Percentiles rank a stretch among this genome's conserved stretches.
phyloP scores from a whole-genome alignment of 35 echinoderm and acorn worm species.

The Chiridota heheva region DNA sequence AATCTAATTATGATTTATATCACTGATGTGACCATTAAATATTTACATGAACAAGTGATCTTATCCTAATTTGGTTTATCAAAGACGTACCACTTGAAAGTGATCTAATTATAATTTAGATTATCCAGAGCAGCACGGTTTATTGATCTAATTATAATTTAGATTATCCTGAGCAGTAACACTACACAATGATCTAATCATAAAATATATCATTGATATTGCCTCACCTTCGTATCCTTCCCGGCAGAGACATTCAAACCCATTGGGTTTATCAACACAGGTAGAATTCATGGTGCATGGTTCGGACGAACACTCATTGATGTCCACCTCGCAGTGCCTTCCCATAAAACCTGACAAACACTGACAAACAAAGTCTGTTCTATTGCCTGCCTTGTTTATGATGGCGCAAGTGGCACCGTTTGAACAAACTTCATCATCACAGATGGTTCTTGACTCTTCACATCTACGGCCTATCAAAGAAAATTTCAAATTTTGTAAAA shows the following conservation, averaged over 20 bases:
- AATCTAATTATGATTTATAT: too few relatives aligned
- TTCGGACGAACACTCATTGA: slow-evolving; percentile 25
- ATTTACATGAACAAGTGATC: too few relatives aligned
- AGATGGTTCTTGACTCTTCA: slow-evolving; percentile 4
- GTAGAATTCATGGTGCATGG: slow-evolving; percentile 16
- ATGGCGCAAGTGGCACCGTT: slow-evolving; percentile 27
- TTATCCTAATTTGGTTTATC: too few relatives aligned
- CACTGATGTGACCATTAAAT: too few relatives aligned
- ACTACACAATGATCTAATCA: too few relatives aligned
- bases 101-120: too few relatives aligned
- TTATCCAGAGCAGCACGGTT: too few relatives aligned
- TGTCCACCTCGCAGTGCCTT: slow-evolving; percentile 23
- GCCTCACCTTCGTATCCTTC: slow-evolving; percentile 42
- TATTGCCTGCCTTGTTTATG: background rate
- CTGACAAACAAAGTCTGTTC: slow-evolving; percentile 39
- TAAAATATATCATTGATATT: too few relatives aligned
- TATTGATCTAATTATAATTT: too few relatives aligned
- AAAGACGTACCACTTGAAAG: too few relatives aligned
- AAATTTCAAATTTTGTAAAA: too few relatives aligned
- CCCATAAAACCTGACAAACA: slow-evolving; percentile 23
- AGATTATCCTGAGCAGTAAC: too few relatives aligned
- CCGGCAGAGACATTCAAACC: slow-evolving; percentile 9
- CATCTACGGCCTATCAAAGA: slow-evolving; percentile 27
- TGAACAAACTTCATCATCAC: slow-evolving; percentile 20
- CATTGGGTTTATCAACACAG: slow-evolving; percentile 19